These are phyloP conservation scores for Rana temporaria DNA, from an alignment of 2,113 vertebrate genomes.

Conservation along the genomic window DNA sequence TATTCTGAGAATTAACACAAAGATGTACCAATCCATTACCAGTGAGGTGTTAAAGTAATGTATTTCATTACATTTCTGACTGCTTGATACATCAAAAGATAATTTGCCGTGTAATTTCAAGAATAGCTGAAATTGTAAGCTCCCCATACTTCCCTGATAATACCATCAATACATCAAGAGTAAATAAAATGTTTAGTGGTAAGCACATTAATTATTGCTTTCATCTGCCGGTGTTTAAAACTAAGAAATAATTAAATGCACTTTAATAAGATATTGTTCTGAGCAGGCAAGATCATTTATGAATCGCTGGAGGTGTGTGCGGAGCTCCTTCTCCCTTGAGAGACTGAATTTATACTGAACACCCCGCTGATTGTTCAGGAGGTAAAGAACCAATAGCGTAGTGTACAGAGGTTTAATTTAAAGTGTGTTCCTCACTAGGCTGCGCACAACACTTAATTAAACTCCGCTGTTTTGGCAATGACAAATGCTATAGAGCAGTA, in stretches of 20 bases:
- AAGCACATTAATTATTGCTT: constrained; percentile 91
- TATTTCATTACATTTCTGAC: constrained; percentile 75
- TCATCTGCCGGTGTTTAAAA: constrained; percentile 84
- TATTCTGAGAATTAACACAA: constrained; percentile 71
- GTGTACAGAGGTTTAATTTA: constrained; percentile 96
- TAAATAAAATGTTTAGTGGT: constrained; percentile 90
- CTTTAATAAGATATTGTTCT: constrained; percentile 82
- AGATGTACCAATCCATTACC: constrained; percentile 72
- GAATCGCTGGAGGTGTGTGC: constrained; percentile 86
- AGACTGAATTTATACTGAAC: constrained; percentile 90
- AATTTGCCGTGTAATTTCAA: constrained; percentile 81
- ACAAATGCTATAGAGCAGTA: constrained; percentile 93
- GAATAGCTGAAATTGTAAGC: constrained; percentile 69
- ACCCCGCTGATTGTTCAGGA: constrained; percentile 92
- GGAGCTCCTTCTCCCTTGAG: constrained; percentile 83
- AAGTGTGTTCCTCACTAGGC: constrained; percentile 99
- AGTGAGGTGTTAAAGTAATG: constrained; percentile 78
- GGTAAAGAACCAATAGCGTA: constrained; percentile 96
- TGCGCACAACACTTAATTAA: constrained; percentile 99
- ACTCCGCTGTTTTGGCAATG: constrained; percentile 99
- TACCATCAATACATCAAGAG: constrained; percentile 81
- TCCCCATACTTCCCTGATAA: constrained; percentile 72
- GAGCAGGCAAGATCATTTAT: constrained; percentile 83
- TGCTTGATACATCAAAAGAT: constrained; percentile 76
- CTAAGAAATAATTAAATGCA: constrained; percentile 86